phyloP scores from a whole-genome alignment of 2,888 invertebrate species.

The Catocala sponsa region DNA sequence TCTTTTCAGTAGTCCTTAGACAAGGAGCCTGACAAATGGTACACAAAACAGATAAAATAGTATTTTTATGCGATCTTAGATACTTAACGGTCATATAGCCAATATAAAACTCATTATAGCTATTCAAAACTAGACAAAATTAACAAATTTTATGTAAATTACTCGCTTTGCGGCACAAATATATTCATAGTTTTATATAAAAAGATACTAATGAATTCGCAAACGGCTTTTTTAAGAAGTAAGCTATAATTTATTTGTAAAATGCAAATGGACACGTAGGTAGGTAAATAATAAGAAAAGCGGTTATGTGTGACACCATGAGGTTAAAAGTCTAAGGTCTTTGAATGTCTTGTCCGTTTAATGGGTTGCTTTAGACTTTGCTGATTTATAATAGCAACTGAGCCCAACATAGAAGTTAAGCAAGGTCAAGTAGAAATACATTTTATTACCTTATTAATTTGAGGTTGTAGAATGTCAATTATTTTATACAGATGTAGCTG shows the following conservation, averaged over 20 bases:
- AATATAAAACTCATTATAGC: constrained; percentile 1
- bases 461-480: too few relatives aligned
- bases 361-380: too few relatives aligned
- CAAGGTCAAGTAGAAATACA: too few relatives aligned
- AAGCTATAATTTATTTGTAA: constrained; percentile 14
- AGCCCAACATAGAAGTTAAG: too few relatives aligned
- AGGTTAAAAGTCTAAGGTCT: constrained; percentile 1
- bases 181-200: constrained; percentile 24
- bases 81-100: neutral
- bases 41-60: neutral
- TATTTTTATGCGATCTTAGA: neutral
- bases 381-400: too few relatives aligned
- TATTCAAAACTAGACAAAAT: constrained; percentile 6
- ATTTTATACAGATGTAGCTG: too few relatives aligned
- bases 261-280: constrained; percentile 5
- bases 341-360: constrained; percentile 2
- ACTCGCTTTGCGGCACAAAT: constrained; percentile 2
- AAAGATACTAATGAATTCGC: constrained; percentile 18
- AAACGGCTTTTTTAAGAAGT: constrained; percentile 8
- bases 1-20: too few relatives aligned
- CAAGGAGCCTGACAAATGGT: too few relatives aligned
- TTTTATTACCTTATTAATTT: too few relatives aligned
- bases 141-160: constrained; percentile 9
- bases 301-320: too few relatives aligned
- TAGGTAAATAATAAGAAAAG: too few relatives aligned